A percentile compares a stretch with the other conserved stretches of the same genome.
Conservation (phyloP, 53 echinoderm and acorn worm species). For the Patiria pectinifera region DNA sequence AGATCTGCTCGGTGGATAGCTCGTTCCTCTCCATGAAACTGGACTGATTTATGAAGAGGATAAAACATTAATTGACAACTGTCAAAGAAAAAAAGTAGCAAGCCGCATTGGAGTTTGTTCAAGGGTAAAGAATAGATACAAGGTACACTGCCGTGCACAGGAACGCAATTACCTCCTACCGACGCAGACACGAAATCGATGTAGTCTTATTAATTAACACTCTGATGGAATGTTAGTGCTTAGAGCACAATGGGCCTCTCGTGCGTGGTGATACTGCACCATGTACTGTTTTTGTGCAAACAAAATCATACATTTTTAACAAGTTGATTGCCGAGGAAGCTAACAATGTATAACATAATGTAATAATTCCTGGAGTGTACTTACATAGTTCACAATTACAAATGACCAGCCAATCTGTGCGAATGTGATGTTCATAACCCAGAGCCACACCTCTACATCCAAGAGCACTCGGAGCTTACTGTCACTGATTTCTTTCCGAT, state of each 20-base stretch:
- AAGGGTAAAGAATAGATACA: neutral
- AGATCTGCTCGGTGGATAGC: neutral
- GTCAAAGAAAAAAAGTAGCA: neutral
- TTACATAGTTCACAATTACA: conserved; percentile 15
- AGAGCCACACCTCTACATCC: conserved; percentile 16
- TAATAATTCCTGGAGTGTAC: neutral
- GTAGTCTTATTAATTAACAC: too few species aligned
- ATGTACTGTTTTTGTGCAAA: neutral
- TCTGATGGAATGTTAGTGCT: too few species aligned
- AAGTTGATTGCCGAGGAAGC: too few species aligned
- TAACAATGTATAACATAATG: too few species aligned
- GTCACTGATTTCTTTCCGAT: neutral
- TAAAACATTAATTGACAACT: neutral
- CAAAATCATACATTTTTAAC: neutral
- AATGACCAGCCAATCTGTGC: conserved; percentile 21
- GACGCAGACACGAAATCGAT: too few species aligned
- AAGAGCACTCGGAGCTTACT: neutral
- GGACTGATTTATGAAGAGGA: neutral
- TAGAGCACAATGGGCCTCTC: too few species aligned
- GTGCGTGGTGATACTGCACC: too few species aligned
- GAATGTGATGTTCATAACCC: neutral
- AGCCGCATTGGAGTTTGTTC: neutral
- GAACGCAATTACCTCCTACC: too few species aligned
- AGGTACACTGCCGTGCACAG: too few species aligned
- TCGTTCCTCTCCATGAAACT: neutral